Conservation (phyloP, 2,113 vertebrate genomes). For the Petaurus breviceps region DNA sequence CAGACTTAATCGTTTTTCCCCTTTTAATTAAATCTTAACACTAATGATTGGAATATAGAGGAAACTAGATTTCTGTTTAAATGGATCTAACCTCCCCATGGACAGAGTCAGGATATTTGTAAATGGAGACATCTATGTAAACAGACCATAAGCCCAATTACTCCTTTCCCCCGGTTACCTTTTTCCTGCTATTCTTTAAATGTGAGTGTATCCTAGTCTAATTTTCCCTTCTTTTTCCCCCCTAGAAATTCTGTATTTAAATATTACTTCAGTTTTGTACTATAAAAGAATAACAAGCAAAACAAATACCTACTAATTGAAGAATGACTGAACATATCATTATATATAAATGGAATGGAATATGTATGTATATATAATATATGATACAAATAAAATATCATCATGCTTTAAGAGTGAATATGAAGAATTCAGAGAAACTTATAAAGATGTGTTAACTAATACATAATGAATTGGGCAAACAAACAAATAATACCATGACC, state of each 20-base stretch:
- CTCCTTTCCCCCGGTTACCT: not conserved
- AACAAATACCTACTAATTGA: not conserved
- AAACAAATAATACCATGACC: not conserved
- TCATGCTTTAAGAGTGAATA: not conserved
- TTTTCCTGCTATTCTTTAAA: not conserved
- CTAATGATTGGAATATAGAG: not conserved
- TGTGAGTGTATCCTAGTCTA: not conserved
- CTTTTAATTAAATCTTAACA: not conserved
- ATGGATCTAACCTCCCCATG: not conserved
- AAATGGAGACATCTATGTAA: not conserved
- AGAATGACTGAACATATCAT: not conserved
- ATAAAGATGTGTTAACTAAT: not conserved
- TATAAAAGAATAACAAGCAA: not conserved
- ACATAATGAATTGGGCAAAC: not conserved
- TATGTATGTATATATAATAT: not conserved
- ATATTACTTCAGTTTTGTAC: not conserved
- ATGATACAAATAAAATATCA: not conserved
- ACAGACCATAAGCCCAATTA: not conserved
- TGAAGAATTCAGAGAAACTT: not conserved
- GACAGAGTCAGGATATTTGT: not conserved
- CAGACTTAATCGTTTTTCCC: not conserved
- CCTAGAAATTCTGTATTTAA: not conserved
- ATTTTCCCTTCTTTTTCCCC: not conserved
- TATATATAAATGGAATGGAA: not conserved
- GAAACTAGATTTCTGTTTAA: not conserved